Conservation (phyloP, 1,140 invertebrate genomes). For the Dinoponera quadriceps region DNA sequence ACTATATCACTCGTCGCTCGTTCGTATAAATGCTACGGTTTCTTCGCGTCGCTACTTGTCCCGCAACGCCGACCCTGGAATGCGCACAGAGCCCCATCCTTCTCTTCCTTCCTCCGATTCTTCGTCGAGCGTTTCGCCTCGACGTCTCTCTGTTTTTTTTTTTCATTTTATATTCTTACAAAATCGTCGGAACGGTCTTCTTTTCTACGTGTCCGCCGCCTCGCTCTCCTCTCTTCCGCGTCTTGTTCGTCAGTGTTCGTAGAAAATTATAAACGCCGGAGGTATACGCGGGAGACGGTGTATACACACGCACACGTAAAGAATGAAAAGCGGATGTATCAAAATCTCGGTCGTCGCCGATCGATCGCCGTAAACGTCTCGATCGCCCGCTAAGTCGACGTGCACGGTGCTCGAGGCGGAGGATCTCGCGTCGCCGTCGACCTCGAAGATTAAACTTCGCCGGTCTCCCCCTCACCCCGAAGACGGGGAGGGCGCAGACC, state of each 20-base stretch:
- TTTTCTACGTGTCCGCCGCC: conserved; percentile 10
- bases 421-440: conserved; percentile 19
- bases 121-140: background rate
- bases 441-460: background rate
- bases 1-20: conserved; percentile 8
- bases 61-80: background rate
- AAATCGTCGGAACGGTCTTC: conserved; percentile 63
- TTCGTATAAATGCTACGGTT: conserved; percentile 44
- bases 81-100: background rate
- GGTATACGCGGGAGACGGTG: conserved; percentile 68
- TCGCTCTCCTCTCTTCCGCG: conserved; percentile 12
- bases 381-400: conserved; percentile 1
- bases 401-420: conserved; percentile 19
- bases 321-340: conserved; percentile 76
- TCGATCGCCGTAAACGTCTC: conserved; percentile 21
- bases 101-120: background rate
- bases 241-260: conserved; percentile 67
- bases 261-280: conserved; percentile 82
- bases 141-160: background rate
- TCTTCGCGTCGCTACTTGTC: background rate
- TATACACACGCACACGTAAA: conserved; percentile 66
- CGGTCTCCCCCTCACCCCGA: background rate
- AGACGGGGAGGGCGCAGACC: background rate
- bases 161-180: conserved; percentile 33
- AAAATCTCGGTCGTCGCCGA: conserved; percentile 72